These are phyloP conservation scores for Ageneiosus marmoratus DNA, from an alignment of 2,113 vertebrate genomes.

Conservation along the genomic window DNA sequence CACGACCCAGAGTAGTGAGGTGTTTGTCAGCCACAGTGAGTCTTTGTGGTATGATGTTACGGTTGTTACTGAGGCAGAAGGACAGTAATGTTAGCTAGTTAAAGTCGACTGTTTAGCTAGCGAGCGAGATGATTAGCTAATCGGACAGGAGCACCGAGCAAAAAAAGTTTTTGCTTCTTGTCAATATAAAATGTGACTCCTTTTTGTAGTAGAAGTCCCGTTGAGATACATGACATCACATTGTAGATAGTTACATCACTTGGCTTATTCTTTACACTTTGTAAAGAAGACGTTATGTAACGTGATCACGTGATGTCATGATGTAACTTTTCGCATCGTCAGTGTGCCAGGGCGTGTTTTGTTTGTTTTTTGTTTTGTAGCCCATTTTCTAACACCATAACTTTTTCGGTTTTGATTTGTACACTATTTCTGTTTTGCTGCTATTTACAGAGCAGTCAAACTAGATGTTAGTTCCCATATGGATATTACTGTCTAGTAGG, in stretches of 20 bases:
- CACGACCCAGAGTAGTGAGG: neutral
- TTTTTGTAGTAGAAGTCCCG: neutral
- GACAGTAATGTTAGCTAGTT: neutral
- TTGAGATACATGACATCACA: neutral
- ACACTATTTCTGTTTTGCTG: neutral
- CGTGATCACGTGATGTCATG: slow-evolving; percentile 38
- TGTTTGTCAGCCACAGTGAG: neutral
- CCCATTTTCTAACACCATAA: neutral
- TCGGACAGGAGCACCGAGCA: neutral
- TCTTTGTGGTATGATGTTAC: neutral
- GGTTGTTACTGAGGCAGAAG: neutral
- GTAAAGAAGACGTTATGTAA: slow-evolving; percentile 50
- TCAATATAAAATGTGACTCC: neutral
- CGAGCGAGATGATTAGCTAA: neutral
- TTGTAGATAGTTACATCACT: neutral
- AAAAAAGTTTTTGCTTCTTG: neutral
- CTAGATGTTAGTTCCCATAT: neutral
- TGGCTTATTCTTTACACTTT: neutral
- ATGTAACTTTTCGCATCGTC: slow-evolving; percentile 13
- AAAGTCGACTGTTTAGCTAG: neutral
- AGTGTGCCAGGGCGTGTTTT: neutral
- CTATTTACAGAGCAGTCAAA: neutral
- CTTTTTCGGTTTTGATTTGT: neutral
- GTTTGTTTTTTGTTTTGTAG: neutral
- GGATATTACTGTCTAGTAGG: neutral